Conservation (phyloP, 2,888 invertebrate species). For the Antitype chi region DNA sequence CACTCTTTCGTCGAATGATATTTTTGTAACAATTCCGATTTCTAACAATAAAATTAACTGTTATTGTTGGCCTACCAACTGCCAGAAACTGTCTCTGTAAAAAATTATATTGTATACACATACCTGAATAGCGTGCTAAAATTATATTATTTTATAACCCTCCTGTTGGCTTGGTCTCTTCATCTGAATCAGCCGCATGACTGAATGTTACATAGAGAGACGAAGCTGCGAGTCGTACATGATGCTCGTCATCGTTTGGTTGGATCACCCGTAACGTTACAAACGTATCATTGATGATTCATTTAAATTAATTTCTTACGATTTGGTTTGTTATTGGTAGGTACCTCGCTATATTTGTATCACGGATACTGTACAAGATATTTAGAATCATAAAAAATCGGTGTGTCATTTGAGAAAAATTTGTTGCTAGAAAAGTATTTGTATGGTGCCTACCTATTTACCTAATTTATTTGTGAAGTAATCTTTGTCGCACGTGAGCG, state of each 20-base stretch:
- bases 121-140: too few species aligned
- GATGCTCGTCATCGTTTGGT: constrained; percentile 6
- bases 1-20: constrained; percentile 9
- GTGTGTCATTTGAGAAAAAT: constrained; percentile 2
- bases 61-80: neutral
- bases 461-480: constrained; percentile 20
- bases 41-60: neutral
- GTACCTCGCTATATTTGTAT: constrained; percentile 1
- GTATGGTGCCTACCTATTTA: neutral
- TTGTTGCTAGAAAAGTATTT: constrained; percentile 1
- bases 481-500: constrained; percentile 17
- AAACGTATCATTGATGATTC: neutral
- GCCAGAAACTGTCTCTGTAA: neutral
- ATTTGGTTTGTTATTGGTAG: neutral
- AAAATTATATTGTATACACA: neutral
- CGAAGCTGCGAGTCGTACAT: constrained; percentile 18
- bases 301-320: neutral
- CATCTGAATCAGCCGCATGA: neutral
- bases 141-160: neutral
- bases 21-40: neutral
- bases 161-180: neutral
- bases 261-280: constrained; percentile 14
- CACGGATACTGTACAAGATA: neutral
- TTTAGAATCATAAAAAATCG: neutral
- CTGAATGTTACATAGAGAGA: neutral